phyloP scores from a whole-genome alignment of 1,140 invertebrate species.

The Chrysopa pallens region DNA sequence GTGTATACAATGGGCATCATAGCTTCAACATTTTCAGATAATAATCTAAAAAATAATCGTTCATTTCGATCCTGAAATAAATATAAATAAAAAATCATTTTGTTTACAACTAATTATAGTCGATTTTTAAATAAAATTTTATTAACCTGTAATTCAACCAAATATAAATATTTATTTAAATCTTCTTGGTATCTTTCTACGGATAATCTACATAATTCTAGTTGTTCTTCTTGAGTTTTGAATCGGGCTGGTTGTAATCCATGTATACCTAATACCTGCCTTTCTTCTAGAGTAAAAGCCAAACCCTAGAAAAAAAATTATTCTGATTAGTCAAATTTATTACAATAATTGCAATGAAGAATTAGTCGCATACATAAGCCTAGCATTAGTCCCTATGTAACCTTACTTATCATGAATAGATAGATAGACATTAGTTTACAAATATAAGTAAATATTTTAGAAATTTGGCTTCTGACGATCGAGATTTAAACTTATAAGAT shows the following conservation, averaged over 20 bases:
- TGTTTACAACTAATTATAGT: not conserved
- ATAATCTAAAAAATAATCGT: conserved; percentile 80
- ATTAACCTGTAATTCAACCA: conserved; percentile 50
- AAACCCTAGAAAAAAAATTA: conserved; percentile 42
- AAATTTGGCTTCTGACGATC: no score
- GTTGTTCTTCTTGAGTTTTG: conserved; percentile 69
- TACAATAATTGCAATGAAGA: no score
- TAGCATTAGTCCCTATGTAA: no score
- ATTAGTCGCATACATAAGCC: no score
- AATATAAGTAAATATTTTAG: no score
- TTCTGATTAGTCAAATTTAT: conserved; percentile 1
- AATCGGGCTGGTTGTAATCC: conserved; percentile 63
- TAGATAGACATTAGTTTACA: no score
- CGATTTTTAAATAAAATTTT: conserved; percentile 1
- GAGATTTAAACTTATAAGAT: no score
- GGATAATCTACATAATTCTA: conserved; percentile 49
- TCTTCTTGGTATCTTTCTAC: conserved; percentile 51
- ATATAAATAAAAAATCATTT: not conserved
- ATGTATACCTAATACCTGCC: conserved; percentile 68
- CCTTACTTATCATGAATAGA: no score
- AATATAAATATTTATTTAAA: conserved; percentile 66
- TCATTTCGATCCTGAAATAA: conserved; percentile 66
- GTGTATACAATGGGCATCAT: conserved; percentile 88
- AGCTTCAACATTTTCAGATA: conserved; percentile 71
- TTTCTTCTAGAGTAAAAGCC: conserved; percentile 68